Evolutionary conservation across 2,888 invertebrate genomes (phyloP).

Genomic region (Eupithecia abbreviata): DNA sequence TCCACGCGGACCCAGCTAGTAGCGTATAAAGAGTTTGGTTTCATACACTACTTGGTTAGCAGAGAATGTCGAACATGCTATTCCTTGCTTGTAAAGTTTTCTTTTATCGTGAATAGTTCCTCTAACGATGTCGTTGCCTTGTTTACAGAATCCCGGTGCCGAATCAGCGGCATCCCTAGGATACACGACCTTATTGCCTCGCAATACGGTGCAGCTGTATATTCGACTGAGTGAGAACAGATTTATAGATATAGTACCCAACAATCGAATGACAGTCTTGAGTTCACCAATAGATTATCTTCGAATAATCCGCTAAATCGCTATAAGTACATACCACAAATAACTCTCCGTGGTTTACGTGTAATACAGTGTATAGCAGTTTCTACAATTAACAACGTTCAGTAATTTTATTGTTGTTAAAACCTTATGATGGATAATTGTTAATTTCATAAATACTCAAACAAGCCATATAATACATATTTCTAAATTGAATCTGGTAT

Average conservation of each 20-base stretch:
- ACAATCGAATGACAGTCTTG: conserved; percentile 17
- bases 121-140: not conserved
- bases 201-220: conserved; percentile 40
- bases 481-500: too few species aligned
- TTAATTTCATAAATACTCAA: not conserved
- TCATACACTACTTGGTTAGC: not conserved
- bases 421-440: not conserved
- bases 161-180: conserved; percentile 73
- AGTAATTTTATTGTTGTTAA: not conserved
- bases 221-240: conserved; percentile 47
- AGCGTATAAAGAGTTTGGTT: not conserved
- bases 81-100: not conserved
- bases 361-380: not conserved
- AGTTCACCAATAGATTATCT: conserved; percentile 15
- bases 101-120: not conserved
- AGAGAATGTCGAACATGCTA: not conserved
- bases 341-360: not conserved
- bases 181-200: conserved; percentile 39
- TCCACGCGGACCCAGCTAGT: too few species aligned
- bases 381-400: not conserved
- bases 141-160: conserved; percentile 71
- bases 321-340: not conserved
- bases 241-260: conserved; percentile 15
- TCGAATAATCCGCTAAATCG: not conserved
- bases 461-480: not conserved